A percentile compares a stretch with the other conserved stretches of the same genome.
phyloP scores from a whole-genome alignment of 35 echinoderm and acorn worm genomes.

The Anneissia japonica region DNA sequence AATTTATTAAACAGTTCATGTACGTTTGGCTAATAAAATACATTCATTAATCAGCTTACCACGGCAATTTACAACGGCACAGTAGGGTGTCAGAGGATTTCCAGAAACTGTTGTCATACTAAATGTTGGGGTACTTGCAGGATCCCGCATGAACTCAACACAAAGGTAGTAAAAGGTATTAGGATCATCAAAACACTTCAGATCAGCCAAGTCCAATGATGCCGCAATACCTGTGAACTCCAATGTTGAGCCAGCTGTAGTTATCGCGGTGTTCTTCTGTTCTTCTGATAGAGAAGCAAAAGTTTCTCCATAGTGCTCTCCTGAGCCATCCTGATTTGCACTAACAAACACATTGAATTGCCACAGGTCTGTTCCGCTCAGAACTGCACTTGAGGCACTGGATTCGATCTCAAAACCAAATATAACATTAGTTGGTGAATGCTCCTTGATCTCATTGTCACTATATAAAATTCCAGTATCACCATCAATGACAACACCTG shows the following conservation, averaged over 20 bases:
- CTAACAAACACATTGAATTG: no score
- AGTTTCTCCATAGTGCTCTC: neutral
- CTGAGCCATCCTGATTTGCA: no score
- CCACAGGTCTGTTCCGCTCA: no score
- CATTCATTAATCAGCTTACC: neutral
- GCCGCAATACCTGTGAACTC: neutral
- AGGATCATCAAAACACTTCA: neutral
- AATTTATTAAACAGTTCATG: no score
- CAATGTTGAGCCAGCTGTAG: neutral
- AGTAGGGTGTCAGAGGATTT: neutral
- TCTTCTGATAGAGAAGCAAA: neutral
- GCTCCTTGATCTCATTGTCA: no score
- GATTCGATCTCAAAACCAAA: no score
- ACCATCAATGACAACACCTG: no score
- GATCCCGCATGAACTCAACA: neutral
- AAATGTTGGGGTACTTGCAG: neutral
- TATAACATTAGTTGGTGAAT: no score
- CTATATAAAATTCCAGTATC: no score
- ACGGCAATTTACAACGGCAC: neutral
- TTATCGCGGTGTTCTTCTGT: neutral
- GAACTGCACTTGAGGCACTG: no score
- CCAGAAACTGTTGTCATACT: neutral
- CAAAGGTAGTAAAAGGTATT: neutral
- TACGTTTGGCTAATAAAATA: no score
- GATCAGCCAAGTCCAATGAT: neutral